phyloP scores from a whole-genome alignment of 1,140 invertebrate genomes.

The Drosophila arawakana region DNA sequence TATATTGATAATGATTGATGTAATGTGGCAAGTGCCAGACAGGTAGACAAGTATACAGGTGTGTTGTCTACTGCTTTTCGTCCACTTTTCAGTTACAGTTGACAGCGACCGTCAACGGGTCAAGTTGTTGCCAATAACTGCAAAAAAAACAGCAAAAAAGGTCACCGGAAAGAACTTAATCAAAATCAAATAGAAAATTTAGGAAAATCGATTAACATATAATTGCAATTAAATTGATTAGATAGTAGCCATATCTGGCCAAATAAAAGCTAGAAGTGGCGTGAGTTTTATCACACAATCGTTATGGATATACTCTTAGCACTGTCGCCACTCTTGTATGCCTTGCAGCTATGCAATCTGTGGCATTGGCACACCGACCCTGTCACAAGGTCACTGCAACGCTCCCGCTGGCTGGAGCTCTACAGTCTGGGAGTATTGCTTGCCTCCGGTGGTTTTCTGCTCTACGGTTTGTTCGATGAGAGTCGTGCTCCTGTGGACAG shows the following conservation, averaged over 20 bases:
- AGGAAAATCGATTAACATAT: conserved; percentile 20
- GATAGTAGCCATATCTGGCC: conserved; percentile 20
- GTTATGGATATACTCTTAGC: conserved; percentile 66
- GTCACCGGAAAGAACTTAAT: background rate
- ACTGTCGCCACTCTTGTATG: conserved; percentile 46
- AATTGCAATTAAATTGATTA: conserved; percentile 34
- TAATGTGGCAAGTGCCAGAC: conserved; percentile 9
- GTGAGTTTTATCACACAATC: background rate
- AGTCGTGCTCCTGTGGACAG: conserved; percentile 13
- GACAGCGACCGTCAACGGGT: background rate
- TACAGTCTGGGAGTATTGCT: conserved; percentile 55
- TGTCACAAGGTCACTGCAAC: conserved; percentile 24
- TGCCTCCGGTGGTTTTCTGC: conserved; percentile 34
- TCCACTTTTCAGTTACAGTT: background rate
- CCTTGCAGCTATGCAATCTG: conserved; percentile 59
- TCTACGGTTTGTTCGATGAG: conserved; percentile 60
- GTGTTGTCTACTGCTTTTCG: background rate
- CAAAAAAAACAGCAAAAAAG: background rate
- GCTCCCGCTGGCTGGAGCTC: conserved; percentile 57
- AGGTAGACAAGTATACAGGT: background rate
- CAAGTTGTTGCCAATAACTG: background rate
- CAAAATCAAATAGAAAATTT: background rate
- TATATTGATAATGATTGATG: conserved; percentile 69
- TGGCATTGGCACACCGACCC: conserved; percentile 57
- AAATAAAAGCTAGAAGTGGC: conserved; percentile 4